Percentiles rank a stretch among this genome's conserved stretches.
phyloP scores from a whole-genome alignment of 1,140 invertebrate genomes.

The Drosophila kurseongensis region DNA sequence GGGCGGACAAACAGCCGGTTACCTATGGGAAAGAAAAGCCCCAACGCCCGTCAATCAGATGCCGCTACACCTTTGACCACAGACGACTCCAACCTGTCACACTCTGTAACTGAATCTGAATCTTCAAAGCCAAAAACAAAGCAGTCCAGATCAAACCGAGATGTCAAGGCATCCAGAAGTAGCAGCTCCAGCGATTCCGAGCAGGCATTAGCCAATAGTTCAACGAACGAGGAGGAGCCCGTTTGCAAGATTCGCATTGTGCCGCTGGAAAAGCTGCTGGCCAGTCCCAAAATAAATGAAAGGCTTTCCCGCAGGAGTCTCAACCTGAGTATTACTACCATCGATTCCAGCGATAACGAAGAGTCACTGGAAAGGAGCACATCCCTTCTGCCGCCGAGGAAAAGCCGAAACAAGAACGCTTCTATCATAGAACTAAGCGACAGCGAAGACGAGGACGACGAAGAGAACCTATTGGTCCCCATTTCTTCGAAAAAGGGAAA shows the following conservation, averaged over 20 bases:
- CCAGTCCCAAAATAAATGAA: slow-evolving; percentile 44
- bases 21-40: slow-evolving; percentile 75
- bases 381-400: slow-evolving; percentile 16
- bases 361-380: neutral
- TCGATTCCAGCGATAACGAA: neutral
- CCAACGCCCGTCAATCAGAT: slow-evolving; percentile 67
- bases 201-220: slow-evolving; percentile 5
- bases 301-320: neutral
- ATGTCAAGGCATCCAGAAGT: slow-evolving; percentile 45
- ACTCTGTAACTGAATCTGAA: slow-evolving; percentile 9
- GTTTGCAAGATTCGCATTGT: slow-evolving; percentile 77
- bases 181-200: slow-evolving; percentile 13
- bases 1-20: slow-evolving; percentile 49
- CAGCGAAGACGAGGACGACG: slow-evolving; percentile 38
- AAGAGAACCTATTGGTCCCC: neutral
- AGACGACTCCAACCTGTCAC: slow-evolving; percentile 15
- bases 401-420: slow-evolving; percentile 47
- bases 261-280: slow-evolving; percentile 71
- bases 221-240: slow-evolving; percentile 22
- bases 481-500: neutral
- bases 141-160: slow-evolving; percentile 5
- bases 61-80: slow-evolving; percentile 61
- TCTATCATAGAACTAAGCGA: slow-evolving; percentile 70
- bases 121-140: slow-evolving; percentile 7
- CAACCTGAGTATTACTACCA: neutral